Conservation (phyloP, 2,797 vertebrate species). For the Falco novaeseelandiae region DNA sequence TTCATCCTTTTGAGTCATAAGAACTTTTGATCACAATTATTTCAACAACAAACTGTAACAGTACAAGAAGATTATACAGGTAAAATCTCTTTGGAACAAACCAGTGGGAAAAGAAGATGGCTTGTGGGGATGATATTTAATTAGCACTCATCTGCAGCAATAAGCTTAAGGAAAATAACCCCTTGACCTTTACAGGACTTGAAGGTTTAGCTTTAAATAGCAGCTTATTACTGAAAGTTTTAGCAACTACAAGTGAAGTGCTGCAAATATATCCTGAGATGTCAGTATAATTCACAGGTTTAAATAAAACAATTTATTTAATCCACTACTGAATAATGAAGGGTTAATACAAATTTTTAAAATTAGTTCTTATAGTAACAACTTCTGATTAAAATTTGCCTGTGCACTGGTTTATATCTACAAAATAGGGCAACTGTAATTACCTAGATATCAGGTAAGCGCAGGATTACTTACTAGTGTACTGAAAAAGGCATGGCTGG, state of each 20-base stretch:
- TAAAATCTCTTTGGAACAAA: neutral
- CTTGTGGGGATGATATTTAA: neutral
- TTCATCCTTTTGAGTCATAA: neutral
- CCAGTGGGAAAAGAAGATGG: neutral
- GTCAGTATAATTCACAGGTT: neutral
- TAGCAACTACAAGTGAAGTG: neutral
- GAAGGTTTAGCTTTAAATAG: neutral
- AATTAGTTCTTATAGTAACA: neutral
- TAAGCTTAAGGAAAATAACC: neutral
- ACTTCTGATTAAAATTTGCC: neutral
- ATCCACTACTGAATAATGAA: neutral
- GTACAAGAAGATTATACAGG: neutral
- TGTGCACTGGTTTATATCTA: neutral
- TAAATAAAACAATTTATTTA: neutral
- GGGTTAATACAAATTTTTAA: neutral
- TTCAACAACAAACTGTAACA: neutral
- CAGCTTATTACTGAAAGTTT: neutral
- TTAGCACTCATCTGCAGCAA: neutral
- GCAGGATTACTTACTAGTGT: neutral
- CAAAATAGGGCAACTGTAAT: neutral
- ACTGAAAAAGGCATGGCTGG: neutral
- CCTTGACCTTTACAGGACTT: neutral
- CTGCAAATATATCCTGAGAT: neutral
- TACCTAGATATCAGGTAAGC: neutral
- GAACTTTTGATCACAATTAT: neutral